phyloP scores from a whole-genome alignment of 2,113 vertebrate genomes.

The Dasypus novemcinctus region DNA sequence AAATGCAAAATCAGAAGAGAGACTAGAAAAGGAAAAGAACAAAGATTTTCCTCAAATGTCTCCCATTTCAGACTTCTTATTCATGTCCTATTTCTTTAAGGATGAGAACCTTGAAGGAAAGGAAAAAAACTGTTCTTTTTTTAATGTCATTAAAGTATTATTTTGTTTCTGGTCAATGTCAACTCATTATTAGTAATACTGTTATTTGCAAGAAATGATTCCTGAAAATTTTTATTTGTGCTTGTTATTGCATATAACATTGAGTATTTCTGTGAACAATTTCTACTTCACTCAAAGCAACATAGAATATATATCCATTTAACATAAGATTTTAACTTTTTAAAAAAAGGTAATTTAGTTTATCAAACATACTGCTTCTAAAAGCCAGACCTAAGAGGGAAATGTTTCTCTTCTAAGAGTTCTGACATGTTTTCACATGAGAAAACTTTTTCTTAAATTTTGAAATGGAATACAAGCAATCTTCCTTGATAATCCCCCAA shows the following conservation, averaged over 20 bases:
- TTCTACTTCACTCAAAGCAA: not conserved
- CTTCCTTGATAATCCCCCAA: not conserved
- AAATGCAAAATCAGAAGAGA: not conserved
- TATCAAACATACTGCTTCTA: not conserved
- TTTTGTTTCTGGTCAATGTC: not conserved
- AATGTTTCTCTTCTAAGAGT: slow-evolving; percentile 31
- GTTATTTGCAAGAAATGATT: not conserved
- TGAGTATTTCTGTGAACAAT: not conserved
- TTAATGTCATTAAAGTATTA: not conserved
- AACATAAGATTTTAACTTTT: not conserved
- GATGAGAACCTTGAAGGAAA: not conserved
- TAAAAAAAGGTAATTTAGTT: not conserved
- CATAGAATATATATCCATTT: not conserved
- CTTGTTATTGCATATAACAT: not conserved
- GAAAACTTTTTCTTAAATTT: slow-evolving; percentile 3
- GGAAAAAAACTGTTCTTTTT: not conserved
- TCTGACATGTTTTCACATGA: not conserved
- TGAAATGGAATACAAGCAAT: not conserved
- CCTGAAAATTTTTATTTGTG: not conserved
- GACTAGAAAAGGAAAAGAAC: not conserved
- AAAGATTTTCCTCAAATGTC: not conserved
- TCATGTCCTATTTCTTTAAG: slow-evolving; percentile 1
- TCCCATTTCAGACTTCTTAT: not conserved
- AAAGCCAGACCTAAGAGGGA: not conserved
- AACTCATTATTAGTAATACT: slow-evolving; percentile 41